Base-by-base conservation (phyloP, 2,113 vertebrate species). In the Tinamus guttatus region DNA sequence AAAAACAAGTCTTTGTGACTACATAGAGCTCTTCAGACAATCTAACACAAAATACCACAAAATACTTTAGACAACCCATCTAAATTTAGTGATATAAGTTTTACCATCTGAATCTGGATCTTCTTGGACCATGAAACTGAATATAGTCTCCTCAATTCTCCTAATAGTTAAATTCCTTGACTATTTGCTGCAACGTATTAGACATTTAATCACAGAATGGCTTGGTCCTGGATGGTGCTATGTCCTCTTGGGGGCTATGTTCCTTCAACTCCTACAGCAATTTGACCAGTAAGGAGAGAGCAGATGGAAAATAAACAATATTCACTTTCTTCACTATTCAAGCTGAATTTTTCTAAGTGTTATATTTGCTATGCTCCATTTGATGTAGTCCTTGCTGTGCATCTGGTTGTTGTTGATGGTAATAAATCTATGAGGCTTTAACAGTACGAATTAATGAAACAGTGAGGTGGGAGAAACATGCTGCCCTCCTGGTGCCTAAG, bases 381-480 rank as follows among this genome's bases (percentile, higher is more conserved):
- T 81, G 18, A 69, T 90, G 41, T 67, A 70, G 75, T 80, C 63
- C 49, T 76, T 94, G 47, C 58, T 73, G 63, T 40, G 56, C 40
- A 84, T 76, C 36, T 52, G 68, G 81, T 24, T 34, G 36, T 47
- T 81, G 41, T 58, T 74, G n/a, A 13, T 76, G 43, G 47, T 76
- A 54, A 70, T 92, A 88, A 92, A 93, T 52, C 4, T 17, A 71
- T 84, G 32, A 52, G n/a, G 47, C 22, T 93, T 95, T 93, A 78
- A 60, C 47, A 38, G 30, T 41, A 32, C 62, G 83, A 89, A 64
- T 89, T 95, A 90, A 62, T 12, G 19, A 79, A 93, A 89, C 28
- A 63, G 47, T 22, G 74, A 96, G 43, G 85, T 85, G 84, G 77
- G 47, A 87, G 70, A 89, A 92, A 92, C 89, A 93, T 85, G 76